A percentile compares a stretch with the other conserved stretches of the same genome.
phyloP scores from a whole-genome alignment of 2,888 invertebrate species.

The Philaethria dido region DNA sequence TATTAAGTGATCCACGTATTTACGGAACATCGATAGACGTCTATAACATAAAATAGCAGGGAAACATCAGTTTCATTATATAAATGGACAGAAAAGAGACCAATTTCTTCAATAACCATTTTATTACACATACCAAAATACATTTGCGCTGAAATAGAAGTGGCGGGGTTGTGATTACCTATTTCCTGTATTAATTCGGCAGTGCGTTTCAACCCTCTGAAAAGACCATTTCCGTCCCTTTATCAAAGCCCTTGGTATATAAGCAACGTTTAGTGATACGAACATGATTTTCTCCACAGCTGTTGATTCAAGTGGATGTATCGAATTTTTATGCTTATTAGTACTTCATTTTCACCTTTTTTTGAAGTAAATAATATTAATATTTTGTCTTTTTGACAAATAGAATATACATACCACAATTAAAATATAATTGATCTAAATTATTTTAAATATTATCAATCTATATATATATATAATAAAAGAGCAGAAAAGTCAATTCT shows the following conservation, averaged over 20 bases:
- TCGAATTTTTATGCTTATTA: background rate
- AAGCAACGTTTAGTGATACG: constrained; percentile 34
- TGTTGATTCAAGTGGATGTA: constrained; percentile 16
- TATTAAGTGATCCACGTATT: too few species aligned
- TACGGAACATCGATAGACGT: background rate
- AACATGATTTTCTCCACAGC: constrained; percentile 18
- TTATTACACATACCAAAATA: constrained; percentile 34
- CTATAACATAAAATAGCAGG: background rate
- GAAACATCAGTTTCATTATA: background rate
- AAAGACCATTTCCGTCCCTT: constrained; percentile 49
- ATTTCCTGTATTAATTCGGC: constrained; percentile 49
- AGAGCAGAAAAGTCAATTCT: too few species aligned
- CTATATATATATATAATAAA: too few species aligned
- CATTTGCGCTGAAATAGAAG: constrained; percentile 37
- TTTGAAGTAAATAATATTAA: too few species aligned
- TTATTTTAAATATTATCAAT: too few species aligned
- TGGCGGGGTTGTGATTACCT: constrained; percentile 43
- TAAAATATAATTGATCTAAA: too few species aligned
- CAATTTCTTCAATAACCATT: constrained; percentile 29
- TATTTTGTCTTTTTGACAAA: too few species aligned
- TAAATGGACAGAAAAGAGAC: constrained; percentile 2
- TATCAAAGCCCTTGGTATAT: constrained; percentile 41
- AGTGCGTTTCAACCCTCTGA: constrained; percentile 46
- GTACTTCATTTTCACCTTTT: background rate
- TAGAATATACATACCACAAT: too few species aligned